Base-by-base conservation (phyloP, 2,888 invertebrate genomes). In the Chloromyia formosa region DNA sequence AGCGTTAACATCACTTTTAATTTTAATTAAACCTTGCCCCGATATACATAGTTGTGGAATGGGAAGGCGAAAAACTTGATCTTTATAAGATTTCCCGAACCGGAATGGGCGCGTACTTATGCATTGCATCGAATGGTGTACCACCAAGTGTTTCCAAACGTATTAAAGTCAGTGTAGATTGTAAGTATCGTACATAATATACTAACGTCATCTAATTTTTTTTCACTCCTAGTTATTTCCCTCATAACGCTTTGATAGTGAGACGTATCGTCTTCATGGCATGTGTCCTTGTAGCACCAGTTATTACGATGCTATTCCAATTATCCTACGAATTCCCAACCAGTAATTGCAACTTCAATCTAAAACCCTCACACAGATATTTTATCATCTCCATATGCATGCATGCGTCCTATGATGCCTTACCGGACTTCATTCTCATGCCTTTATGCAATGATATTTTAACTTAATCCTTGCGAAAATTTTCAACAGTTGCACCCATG, bases 131-230 rank as follows among this genome's bases (percentile, higher is more conserved):
- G 81, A 96, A 96, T 82, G 93, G 94, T 14, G 93, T 96, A 16
- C 95, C 95, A 0, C 95, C 96, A 5, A 92, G 94, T 45, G 95
- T 95, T 76, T 95, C 94, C 83, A 96, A 96, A 86, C 89, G 94
- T 82, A 95, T 96, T 81, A 94, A 94, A 91, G 94, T 96, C 82
- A 94, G 94, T 88, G 95, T 96, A 54, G 95, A 96, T 86, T 96
- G 95, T 96, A 87, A 95, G 95, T 93, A 85, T 61, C 23, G 27
- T 35, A 7, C 56, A 18, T 49, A 20, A 49, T 68, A 5, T 68
- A 18, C 27, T 61, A 61, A 23, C 61, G 12, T 27, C 23, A 61
- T 12, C 5, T 27, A 14, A 12, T 27, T 58, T 56, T 18, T 56
- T 56, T 4, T 40, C 40, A n/a, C 1, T 20, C 23, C 23, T 40